These are phyloP conservation scores for Patella pellucida DNA, from an alignment of 2,888 invertebrate species.

Conservation along the genomic window DNA sequence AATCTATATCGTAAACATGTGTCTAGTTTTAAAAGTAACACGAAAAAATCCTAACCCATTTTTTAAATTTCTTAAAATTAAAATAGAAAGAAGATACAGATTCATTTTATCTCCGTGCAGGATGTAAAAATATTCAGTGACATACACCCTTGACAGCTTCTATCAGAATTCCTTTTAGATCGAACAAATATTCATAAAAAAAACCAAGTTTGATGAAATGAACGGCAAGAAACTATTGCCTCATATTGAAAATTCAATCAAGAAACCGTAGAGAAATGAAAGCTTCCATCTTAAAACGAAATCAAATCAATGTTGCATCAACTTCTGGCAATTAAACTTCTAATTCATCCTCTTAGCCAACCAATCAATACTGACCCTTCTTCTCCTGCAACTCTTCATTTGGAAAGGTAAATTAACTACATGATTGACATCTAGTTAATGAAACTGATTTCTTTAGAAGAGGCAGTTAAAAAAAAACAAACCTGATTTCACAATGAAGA, in stretches of 20 bases:
- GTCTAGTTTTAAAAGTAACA: too few relatives aligned
- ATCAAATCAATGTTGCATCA: constrained; percentile 11
- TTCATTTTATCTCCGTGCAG: too few relatives aligned
- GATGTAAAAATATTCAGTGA: too few relatives aligned
- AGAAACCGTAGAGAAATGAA: background rate
- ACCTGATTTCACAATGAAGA: too few relatives aligned
- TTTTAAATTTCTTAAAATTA: too few relatives aligned
- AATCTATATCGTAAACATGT: too few relatives aligned
- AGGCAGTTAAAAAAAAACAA: background rate
- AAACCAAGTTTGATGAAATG: too few relatives aligned
- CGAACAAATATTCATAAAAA: too few relatives aligned
- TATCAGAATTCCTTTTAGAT: too few relatives aligned
- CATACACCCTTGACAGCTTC: too few relatives aligned
- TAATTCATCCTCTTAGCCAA: constrained; percentile 4
- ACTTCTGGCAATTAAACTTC: background rate
- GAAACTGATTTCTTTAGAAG: background rate
- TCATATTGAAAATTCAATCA: constrained; percentile 3
- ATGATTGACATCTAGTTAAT: constrained; percentile 10
- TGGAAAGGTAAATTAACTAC: constrained; percentile 9
- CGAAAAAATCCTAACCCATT: too few relatives aligned
- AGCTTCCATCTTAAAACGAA: background rate
- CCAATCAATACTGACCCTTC: constrained; percentile 5
- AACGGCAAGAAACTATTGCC: background rate
- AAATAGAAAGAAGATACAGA: too few relatives aligned
- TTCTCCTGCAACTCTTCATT: constrained; percentile 3